These are phyloP conservation scores for Sakesphorus luctuosus DNA, from an alignment of 2,113 vertebrate species.

Conservation along the genomic window DNA sequence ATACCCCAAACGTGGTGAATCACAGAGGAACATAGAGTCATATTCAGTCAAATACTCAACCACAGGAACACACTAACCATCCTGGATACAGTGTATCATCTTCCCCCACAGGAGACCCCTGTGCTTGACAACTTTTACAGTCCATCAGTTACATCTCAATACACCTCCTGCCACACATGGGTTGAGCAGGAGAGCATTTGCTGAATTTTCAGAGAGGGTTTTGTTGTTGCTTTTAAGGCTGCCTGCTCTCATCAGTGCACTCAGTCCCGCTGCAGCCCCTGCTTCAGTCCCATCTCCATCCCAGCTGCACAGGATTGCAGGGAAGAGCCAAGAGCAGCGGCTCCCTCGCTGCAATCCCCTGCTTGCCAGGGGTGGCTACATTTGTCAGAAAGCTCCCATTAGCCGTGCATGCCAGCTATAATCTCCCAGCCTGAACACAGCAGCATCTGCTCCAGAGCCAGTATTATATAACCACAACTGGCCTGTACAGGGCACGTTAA, in stretches of 20 bases:
- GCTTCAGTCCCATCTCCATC: rapidly evolving
- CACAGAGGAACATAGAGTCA: background rate
- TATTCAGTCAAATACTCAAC: background rate
- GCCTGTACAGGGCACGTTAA: background rate
- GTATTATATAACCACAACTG: conserved; percentile 68
- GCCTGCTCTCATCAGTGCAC: background rate
- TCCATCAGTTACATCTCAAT: background rate
- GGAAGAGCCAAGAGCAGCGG: background rate
- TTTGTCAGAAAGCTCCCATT: conserved; percentile 63
- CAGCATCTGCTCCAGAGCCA: conserved; percentile 62
- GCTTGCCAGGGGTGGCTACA: background rate
- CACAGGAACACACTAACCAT: background rate
- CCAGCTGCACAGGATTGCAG: rapidly evolving
- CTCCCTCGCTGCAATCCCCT: background rate
- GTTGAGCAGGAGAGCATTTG: background rate
- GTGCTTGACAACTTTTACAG: background rate
- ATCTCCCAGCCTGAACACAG: conserved; percentile 32
- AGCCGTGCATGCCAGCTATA: conserved; percentile 62
- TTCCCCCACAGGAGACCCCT: background rate
- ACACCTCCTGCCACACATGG: background rate
- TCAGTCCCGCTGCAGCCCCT: rapidly evolving
- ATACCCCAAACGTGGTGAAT: background rate
- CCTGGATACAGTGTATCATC: rapidly evolving
- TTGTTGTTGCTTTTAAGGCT: background rate
- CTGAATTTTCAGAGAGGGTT: rapidly evolving